Evolutionary conservation across 2,888 invertebrate genomes (phyloP), one percentile per base, ranked within the genome.

Genomic region (Synergus umbraculus): DNA sequence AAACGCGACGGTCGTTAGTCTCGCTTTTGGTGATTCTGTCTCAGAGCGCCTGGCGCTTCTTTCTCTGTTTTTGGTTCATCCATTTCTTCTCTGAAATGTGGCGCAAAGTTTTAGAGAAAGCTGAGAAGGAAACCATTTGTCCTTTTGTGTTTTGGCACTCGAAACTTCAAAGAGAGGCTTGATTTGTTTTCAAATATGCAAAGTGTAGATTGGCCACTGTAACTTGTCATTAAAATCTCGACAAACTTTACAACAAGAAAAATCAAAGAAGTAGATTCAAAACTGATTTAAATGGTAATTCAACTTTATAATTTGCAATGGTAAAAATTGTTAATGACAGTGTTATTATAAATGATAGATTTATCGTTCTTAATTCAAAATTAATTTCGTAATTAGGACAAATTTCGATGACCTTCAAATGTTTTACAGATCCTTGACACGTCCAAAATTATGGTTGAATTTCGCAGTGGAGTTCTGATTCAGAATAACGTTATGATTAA

Each of bases 1-100:
- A 79, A 81, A 73, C 73, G 73, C 54, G 49, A 54, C 73, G 54
- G 49, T 73, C 73, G 54, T 73, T 73, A 73, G 73, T 73, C 73
- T 73, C 49, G 46, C 49, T 73, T 73, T 73, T 54, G 37, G 37
- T 73, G 73, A 73, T 49, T 46, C 67, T 44, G 18, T 22, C 46
- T 69, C 69, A 54, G 46, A 69, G 73, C 73, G 73, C 73, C 73
- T 73, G 54, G 73, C 73, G 73, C 73, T 73, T 73, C 73, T 49
- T 73, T 73, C 22, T 73, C 73, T 73, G 49, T 49, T 46, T 8
- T 49, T 29, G 22, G 46, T 49, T 12, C 67, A 8, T 46, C 22
- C 22, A 46, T 46, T 69, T 46, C 46, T 69, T 46, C 69, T 73
- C 54, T 46, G 49, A 49, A 73, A 46, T 73, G 9, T 9, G 18